Evolutionary conservation across 2,113 vertebrate species (phyloP).

Genomic region (Neolamprologus longior): DNA sequence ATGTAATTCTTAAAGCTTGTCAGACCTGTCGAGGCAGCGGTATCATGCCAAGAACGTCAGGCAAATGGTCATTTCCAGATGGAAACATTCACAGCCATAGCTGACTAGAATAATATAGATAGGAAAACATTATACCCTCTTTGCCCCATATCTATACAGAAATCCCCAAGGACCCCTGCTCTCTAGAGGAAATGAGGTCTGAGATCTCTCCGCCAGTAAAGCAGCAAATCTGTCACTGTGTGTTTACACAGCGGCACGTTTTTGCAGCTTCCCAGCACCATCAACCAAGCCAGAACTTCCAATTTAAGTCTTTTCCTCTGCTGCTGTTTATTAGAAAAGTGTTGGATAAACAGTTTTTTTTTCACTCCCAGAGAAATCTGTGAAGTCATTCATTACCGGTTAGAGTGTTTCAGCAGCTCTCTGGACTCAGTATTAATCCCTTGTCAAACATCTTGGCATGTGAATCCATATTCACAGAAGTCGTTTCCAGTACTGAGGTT

Average conservation of each 20-base stretch:
- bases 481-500: slow-evolving; percentile 20
- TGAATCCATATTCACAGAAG: slow-evolving; percentile 24
- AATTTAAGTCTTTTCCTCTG: slow-evolving; percentile 16
- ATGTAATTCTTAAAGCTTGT: background rate
- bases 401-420: background rate
- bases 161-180: background rate
- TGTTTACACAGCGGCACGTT: slow-evolving; percentile 42
- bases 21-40: background rate
- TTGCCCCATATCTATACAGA: background rate
- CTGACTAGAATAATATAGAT: background rate
- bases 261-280: slow-evolving; percentile 1
- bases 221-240: slow-evolving; percentile 11
- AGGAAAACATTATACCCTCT: background rate
- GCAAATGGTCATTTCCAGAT: background rate
- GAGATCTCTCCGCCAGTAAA: slow-evolving; percentile 18
- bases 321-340: slow-evolving; percentile 36
- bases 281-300: background rate
- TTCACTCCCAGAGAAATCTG: background rate
- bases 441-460: slow-evolving; percentile 35
- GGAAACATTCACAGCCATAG: background rate
- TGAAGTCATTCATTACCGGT: slow-evolving; percentile 37
- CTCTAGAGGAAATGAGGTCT: slow-evolving; percentile 50
- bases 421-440: slow-evolving; percentile 14
- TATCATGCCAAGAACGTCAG: background rate
- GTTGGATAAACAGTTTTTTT: slow-evolving; percentile 45